Conservation (phyloP, 2,797 vertebrate genomes). For the Sebastes cheni region DNA sequence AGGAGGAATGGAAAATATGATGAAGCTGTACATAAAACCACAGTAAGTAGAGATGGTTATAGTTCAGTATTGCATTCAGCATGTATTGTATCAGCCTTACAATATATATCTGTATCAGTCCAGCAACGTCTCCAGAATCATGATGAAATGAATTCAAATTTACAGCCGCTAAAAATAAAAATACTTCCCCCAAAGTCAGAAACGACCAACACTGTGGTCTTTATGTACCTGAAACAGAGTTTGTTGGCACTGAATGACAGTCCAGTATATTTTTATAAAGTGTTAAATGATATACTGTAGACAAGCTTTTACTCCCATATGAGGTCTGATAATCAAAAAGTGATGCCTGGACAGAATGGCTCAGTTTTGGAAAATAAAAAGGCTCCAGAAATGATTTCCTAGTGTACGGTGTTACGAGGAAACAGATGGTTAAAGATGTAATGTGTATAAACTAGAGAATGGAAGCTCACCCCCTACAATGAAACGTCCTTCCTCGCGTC, state of each 20-base stretch:
- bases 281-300: not conserved
- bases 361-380: not conserved
- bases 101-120: not conserved
- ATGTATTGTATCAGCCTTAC: not conserved
- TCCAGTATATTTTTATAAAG: not conserved
- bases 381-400: not conserved
- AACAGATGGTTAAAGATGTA: constrained; percentile 17
- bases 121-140: not conserved
- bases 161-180: too few species aligned
- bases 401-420: not conserved
- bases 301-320: not conserved
- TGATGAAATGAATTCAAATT: not conserved
- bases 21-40: not conserved
- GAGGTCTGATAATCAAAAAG: not conserved
- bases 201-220: not conserved
- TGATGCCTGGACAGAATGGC: not conserved
- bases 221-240: not conserved
- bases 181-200: not conserved
- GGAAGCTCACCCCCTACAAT: not conserved
- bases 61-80: not conserved
- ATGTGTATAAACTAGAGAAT: not conserved
- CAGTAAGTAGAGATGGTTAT: not conserved
- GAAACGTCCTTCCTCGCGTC: not conserved
- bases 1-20: too few species aligned
- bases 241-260: not conserved